Evolutionary conservation across 30 jellyfish, hydroid and myxozoan species (phyloP).

Genomic region (Rhopilema esculentum): DNA sequence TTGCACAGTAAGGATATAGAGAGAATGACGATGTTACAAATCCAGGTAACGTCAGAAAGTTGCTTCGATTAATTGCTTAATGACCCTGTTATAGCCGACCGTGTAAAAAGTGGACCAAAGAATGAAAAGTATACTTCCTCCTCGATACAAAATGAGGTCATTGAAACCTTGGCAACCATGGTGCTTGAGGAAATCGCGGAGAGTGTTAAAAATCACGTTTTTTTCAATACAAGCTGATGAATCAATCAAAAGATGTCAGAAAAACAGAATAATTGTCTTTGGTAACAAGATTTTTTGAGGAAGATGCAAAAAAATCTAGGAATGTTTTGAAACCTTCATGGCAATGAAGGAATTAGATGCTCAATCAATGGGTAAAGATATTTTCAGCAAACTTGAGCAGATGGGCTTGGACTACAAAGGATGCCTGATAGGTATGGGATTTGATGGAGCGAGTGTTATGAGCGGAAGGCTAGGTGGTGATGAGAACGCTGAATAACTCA

Average conservation of each 20-base stretch:
- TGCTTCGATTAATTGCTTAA: conserved; percentile 19
- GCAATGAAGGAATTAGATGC: too few species aligned
- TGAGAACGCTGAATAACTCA: conserved; percentile 13
- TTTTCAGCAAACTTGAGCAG: too few species aligned
- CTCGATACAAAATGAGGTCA: conserved; percentile 27
- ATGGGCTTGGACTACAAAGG: too few species aligned
- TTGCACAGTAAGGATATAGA: conserved; percentile 8
- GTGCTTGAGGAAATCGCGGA: conserved; percentile 28
- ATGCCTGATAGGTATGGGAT: too few species aligned
- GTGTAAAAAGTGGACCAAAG: conserved; percentile 35
- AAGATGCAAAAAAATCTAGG: conserved; percentile 13
- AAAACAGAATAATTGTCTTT: conserved; percentile 22
- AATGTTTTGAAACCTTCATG: conserved; percentile 9
- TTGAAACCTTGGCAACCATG: conserved; percentile 20
- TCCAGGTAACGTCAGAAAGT: conserved; percentile 15
- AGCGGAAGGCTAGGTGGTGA: too few species aligned
- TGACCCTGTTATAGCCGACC: conserved; percentile 36
- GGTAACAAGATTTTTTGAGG: conserved; percentile 1
- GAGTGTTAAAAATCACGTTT: conserved; percentile 1
- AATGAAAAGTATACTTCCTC: conserved; percentile 39
- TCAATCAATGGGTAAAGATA: too few species aligned
- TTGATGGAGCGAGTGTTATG: too few species aligned
- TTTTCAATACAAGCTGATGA: conserved; percentile 37
- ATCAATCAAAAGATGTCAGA: conserved; percentile 34
- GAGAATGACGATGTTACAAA: conserved; percentile 7